Evolutionary conservation across 2,888 invertebrate species (phyloP), one percentile per base, ranked within the genome.

Genomic region (Lithophane socia): DNA sequence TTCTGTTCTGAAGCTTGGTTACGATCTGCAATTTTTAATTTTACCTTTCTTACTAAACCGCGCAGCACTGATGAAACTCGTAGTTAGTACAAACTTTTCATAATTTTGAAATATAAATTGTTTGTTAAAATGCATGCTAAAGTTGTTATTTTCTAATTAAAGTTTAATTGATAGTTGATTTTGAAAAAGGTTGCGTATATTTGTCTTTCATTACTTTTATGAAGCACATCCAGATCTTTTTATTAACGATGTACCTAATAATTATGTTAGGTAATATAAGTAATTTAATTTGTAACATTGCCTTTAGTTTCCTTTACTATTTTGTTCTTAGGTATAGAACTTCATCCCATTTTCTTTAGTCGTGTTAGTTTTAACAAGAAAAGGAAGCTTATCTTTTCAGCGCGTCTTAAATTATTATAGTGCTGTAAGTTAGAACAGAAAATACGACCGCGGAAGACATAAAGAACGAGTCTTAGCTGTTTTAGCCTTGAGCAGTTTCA

Each of bases 321-420:
- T 58, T 60, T 42, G 13, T 76, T 77, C 9, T 42, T n/a, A n/a
- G n/a, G n/a, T n/a, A 21, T 10, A 49, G 18, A 75, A 60, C n/a
- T 42, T n/a, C 4, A 60, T 70, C 7, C 49, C 9, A 83, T 61
- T 67, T 83, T 67, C 83, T 83, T 70, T 37, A 37, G 16, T 42
- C 42, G 54, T 47, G 18, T 13, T 42, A 54, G 68, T 68, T 75
- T 80, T n/a, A 82, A 65, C 60, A 54, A 82, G 69, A 82, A 77
- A 66, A 77, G 49, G 37, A 56, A 66, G 77, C 77, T 83, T 80
- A 77, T 66, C 29, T 66, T 70, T 69, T 77, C 76, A 77, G 66
- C 78, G 49, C 5, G 66, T 70, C 42, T 37, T 76, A 82, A 82
- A 76, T 75, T 82, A 75, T 66, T 81, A 67, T 37, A 77, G 56